Evolutionary conservation across 2,113 vertebrate species (phyloP).

Genomic region (Acinonyx jubatus): DNA sequence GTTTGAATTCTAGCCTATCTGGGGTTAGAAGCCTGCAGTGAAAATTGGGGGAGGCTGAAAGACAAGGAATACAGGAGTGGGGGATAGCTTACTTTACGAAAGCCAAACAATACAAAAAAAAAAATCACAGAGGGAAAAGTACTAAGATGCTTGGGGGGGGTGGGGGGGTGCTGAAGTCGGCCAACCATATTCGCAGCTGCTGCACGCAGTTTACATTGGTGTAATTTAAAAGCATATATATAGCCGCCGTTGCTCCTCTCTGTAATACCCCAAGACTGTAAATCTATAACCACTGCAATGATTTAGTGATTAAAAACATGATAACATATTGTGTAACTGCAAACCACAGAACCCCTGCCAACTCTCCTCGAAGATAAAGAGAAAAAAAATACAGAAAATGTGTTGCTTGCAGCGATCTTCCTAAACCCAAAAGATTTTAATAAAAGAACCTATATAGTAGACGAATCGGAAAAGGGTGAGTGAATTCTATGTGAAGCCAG

Average conservation of each 20-base stretch:
- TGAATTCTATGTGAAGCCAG: conserved; percentile 66
- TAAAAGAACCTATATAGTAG: conserved; percentile 70
- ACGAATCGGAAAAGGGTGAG: conserved; percentile 59
- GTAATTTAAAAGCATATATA: conserved; percentile 83
- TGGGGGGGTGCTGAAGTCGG: neutral
- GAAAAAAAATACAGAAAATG: conserved; percentile 83
- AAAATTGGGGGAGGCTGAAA: neutral
- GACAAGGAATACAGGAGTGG: neutral
- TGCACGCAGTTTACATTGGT: conserved; percentile 66
- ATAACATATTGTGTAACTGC: conserved; percentile 95
- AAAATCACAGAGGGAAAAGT: conserved; percentile 39
- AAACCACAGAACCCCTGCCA: conserved; percentile 92
- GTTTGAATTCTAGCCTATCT: conserved; percentile 76
- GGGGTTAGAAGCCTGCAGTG: conserved; percentile 40
- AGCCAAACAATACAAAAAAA: conserved; percentile 40
- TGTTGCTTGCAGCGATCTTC: conserved; percentile 85
- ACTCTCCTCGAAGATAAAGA: conserved; percentile 90
- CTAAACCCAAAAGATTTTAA: conserved; percentile 83
- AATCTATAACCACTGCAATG: conserved; percentile 93
- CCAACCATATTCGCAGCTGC: conserved; percentile 64
- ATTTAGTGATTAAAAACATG: conserved; percentile 95
- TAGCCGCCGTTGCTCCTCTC: conserved; percentile 75
- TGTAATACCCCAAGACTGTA: conserved; percentile 88
- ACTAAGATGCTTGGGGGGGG: neutral
- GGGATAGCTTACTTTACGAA: conserved; percentile 62